Evolutionary conservation across 2,113 vertebrate genomes (phyloP).

Genomic region (Puma concolor): DNA sequence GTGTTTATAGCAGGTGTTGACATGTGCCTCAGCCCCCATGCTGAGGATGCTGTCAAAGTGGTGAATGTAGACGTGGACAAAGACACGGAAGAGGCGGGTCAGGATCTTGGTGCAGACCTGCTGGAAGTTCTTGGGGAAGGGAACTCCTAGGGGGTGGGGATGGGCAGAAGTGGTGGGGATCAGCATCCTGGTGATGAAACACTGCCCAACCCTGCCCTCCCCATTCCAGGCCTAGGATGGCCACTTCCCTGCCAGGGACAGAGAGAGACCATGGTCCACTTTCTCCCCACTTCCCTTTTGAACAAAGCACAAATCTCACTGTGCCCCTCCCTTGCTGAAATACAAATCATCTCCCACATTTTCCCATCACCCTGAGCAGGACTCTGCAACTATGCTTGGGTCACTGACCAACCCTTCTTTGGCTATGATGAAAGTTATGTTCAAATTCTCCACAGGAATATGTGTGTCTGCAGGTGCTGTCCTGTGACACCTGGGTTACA

Average conservation of each 20-base stretch:
- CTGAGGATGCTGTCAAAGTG: conserved; percentile 97
- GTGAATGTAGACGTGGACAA: conserved; percentile 99
- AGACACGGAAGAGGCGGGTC: conserved; percentile 97
- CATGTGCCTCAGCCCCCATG: conserved; percentile 97
- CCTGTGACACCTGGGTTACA: neutral
- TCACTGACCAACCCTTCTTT: neutral
- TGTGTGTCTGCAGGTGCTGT: neutral
- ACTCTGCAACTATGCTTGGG: neutral
- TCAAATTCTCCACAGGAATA: neutral
- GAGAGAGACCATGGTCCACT: neutral
- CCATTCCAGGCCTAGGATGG: neutral
- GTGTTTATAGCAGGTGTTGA: conserved; percentile 99
- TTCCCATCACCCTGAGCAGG: neutral
- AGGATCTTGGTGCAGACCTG: conserved; percentile 98
- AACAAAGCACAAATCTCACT: conserved; percentile 45
- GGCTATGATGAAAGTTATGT: neutral
- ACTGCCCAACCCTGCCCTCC: neutral
- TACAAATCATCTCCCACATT: neutral
- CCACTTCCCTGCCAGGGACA: neutral
- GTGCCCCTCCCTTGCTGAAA: neutral
- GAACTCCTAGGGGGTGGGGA: conserved; percentile 89
- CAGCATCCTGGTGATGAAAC: neutral
- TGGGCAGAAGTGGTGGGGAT: neutral
- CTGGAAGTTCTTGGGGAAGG: conserved; percentile 98
- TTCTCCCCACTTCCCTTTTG: conserved; percentile 14